phyloP scores from a whole-genome alignment of 2,797 vertebrate species.

The Macroramphosus scolopax region DNA sequence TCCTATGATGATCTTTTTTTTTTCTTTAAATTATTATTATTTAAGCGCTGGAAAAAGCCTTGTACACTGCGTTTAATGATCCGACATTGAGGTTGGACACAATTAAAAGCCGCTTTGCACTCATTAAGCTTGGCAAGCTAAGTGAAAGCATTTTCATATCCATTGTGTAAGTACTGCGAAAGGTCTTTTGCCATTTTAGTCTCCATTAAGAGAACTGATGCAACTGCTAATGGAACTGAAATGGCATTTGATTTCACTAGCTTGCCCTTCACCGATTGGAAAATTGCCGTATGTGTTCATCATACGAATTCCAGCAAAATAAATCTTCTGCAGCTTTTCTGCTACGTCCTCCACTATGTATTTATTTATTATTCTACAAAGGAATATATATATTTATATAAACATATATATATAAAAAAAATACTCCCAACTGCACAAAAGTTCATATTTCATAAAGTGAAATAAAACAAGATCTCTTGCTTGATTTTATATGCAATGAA shows the following conservation, averaged over 20 bases:
- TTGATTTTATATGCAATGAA: constrained; percentile 48
- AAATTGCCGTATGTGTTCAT: constrained; percentile 59
- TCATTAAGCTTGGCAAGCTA: constrained; percentile 65
- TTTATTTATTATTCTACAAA: too few relatives aligned
- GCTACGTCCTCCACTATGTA: too few relatives aligned
- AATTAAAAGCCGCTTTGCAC: constrained; percentile 75
- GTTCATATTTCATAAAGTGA: constrained; percentile 10
- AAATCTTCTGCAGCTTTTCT: constrained; percentile 37
- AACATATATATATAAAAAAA: neutral
- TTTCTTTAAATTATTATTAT: too few relatives aligned
- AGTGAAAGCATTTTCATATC: constrained; percentile 73
- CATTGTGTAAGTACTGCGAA: constrained; percentile 74
- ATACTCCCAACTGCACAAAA: too few relatives aligned
- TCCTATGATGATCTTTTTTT: constrained; percentile 45
- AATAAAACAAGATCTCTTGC: constrained; percentile 1
- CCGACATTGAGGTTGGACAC: constrained; percentile 56
- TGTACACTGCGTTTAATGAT: constrained; percentile 48
- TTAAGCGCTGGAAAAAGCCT: constrained; percentile 46
- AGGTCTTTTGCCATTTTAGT: constrained; percentile 73
- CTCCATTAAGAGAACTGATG: constrained; percentile 76
- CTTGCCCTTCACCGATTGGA: constrained; percentile 66
- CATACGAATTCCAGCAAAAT: constrained; percentile 54
- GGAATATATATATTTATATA: too few relatives aligned
- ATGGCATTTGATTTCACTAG: constrained; percentile 70
- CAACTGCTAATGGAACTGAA: constrained; percentile 75